These are phyloP conservation scores for Camponotus floridanus DNA, from an alignment of 1,140 invertebrate species.

Conservation along the genomic window DNA sequence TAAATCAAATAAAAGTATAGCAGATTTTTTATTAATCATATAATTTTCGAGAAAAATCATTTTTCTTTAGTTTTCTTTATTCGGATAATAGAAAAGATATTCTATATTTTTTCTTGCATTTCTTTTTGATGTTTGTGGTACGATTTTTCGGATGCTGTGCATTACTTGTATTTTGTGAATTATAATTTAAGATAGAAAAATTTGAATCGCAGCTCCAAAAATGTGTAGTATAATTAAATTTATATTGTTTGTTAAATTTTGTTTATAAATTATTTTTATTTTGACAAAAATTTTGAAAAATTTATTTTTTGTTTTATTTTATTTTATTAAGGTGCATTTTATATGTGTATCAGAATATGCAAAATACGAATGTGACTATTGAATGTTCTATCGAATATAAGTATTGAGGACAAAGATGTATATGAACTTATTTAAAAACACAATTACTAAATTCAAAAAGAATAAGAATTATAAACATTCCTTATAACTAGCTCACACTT, in stretches of 20 bases:
- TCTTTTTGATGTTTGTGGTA: not conserved
- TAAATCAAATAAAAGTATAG: not conserved
- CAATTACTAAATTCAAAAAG: not conserved
- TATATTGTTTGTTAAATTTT: not conserved
- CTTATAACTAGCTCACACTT: slow-evolving; percentile 57
- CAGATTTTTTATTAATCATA: not conserved
- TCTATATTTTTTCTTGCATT: not conserved
- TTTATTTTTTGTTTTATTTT: slow-evolving; percentile 10
- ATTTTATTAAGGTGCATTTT: no score
- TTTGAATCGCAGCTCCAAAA: not conserved
- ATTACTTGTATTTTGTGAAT: slow-evolving; percentile 23
- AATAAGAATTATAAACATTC: slow-evolving; percentile 60
- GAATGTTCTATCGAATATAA: not conserved
- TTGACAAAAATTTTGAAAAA: not conserved
- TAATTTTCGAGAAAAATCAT: not conserved
- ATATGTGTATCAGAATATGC: no score
- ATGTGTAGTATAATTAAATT: not conserved
- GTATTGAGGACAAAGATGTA: slow-evolving; percentile 34
- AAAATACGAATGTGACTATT: no score
- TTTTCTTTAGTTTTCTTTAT: not conserved
- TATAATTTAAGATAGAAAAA: slow-evolving; percentile 12
- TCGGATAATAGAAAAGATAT: not conserved
- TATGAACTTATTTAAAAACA: slow-evolving; percentile 32
- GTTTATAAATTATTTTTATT: not conserved
- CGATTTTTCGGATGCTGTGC: not conserved